Evolutionary conservation across 2,888 invertebrate genomes (phyloP).

Genomic region (Aphodius granarius): DNA sequence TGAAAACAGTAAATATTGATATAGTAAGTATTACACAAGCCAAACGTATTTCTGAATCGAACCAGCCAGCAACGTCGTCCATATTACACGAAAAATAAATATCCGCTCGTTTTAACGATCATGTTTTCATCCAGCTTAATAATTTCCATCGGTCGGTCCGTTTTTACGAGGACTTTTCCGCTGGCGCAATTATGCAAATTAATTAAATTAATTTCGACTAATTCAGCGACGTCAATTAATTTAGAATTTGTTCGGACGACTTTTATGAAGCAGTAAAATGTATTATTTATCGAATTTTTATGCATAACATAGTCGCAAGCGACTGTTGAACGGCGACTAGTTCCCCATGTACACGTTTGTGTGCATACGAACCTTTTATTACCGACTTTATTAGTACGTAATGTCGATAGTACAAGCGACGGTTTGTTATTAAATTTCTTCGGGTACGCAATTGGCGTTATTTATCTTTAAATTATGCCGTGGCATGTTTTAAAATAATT

Average conservation of each 20-base stretch:
- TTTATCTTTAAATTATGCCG: neutral
- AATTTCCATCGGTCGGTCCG: neutral
- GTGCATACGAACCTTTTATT: neutral
- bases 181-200: slow-evolving; percentile 19
- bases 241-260: slow-evolving; percentile 24
- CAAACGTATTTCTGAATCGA: neutral
- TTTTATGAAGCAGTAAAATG: slow-evolving; percentile 22
- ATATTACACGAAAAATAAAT: neutral
- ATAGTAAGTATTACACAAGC: neutral
- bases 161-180: neutral
- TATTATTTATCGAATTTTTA: slow-evolving; percentile 21
- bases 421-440: neutral
- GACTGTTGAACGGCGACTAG: slow-evolving; percentile 3
- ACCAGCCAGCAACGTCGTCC: neutral
- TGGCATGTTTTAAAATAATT: neutral
- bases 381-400: neutral
- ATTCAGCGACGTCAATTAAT: slow-evolving; percentile 24
- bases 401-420: neutral
- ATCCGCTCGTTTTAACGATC: neutral
- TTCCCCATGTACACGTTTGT: neutral
- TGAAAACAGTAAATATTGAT: neutral
- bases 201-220: slow-evolving; percentile 25
- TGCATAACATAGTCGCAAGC: slow-evolving; percentile 5
- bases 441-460: neutral
- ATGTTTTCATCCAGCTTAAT: neutral